These are phyloP conservation scores for Noctua pronuba DNA, from an alignment of 2,888 invertebrate genomes.

Conservation along the genomic window DNA sequence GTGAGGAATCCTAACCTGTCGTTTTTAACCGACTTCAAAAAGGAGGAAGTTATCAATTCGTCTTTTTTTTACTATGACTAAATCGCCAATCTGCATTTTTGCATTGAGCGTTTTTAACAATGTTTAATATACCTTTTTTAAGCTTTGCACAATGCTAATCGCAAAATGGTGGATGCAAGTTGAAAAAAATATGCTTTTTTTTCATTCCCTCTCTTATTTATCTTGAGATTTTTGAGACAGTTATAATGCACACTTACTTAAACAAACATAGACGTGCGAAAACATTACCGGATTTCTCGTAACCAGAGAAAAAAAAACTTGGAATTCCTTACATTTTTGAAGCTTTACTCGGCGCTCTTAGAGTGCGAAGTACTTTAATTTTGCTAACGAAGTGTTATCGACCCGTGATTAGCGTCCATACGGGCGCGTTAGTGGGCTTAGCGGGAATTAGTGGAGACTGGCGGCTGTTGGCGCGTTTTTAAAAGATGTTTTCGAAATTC, in stretches of 20 bases:
- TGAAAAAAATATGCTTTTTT: background rate
- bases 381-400: slow-evolving; percentile 66
- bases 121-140: background rate
- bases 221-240: background rate
- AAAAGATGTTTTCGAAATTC: background rate
- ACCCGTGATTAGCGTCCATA: slow-evolving; percentile 60
- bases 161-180: background rate
- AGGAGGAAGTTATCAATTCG: no score
- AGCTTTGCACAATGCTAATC: background rate
- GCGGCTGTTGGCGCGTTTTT: slow-evolving; percentile 11
- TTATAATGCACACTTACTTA: background rate
- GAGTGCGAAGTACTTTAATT: slow-evolving; percentile 65
- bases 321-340: slow-evolving; percentile 46
- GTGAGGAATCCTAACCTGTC: background rate
- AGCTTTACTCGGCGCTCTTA: slow-evolving; percentile 26
- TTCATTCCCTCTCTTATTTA: background rate
- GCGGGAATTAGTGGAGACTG: slow-evolving; percentile 45
- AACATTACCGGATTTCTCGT: slow-evolving; percentile 41
- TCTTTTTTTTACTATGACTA: no score
- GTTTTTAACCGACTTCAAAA: no score
- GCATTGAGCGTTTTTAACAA: background rate
- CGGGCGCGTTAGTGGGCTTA: slow-evolving; percentile 61
- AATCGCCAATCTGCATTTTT: background rate
- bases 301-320: slow-evolving; percentile 17
- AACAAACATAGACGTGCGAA: slow-evolving; percentile 45